Percentiles rank a stretch among this genome's conserved stretches.
These are phyloP conservation scores for Hypercompe scribonia DNA, from an alignment of 2,888 invertebrate species.

Conservation along the genomic window DNA sequence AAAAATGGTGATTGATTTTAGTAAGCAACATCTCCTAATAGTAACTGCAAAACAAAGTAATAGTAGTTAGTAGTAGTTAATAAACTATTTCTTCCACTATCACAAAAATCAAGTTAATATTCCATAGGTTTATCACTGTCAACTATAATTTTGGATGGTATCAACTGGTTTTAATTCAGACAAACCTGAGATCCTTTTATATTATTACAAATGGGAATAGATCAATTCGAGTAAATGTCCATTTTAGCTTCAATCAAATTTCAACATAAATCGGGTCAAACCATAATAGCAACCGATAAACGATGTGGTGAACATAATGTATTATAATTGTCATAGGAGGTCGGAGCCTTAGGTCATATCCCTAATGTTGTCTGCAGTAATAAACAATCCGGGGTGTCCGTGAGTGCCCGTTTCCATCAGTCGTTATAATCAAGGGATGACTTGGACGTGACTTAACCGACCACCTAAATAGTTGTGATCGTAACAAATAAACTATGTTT, in stretches of 20 bases:
- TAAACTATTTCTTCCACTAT: no score
- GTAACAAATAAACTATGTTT: slow-evolving; percentile 17
- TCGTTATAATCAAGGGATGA: slow-evolving; percentile 56
- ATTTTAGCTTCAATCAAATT: slow-evolving; percentile 45
- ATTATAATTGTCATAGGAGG: slow-evolving; percentile 61
- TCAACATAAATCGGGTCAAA: slow-evolving; percentile 52
- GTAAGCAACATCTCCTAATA: neutral
- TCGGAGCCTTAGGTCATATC: slow-evolving; percentile 65
- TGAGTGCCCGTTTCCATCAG: slow-evolving; percentile 55
- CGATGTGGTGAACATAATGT: slow-evolving; percentile 59
- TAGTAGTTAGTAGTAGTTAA: no score
- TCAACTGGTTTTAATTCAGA: neutral
- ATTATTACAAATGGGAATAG: slow-evolving; percentile 3
- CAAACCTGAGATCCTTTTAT: neutral
- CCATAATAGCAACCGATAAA: slow-evolving; percentile 64
- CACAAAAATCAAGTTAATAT: no score
- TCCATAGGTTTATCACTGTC: no score
- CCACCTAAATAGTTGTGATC: slow-evolving; percentile 1
- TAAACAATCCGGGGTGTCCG: slow-evolving; percentile 58
- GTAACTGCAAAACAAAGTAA: neutral
- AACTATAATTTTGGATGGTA: neutral
- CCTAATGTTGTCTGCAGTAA: slow-evolving; percentile 69
- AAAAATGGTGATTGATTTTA: neutral
- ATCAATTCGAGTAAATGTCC: slow-evolving; percentile 30
- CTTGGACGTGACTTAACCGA: slow-evolving; percentile 40